Evolutionary conservation across 2,888 invertebrate species (phyloP), one percentile per base, ranked within the genome.

Genomic region (Dasysyrphus albostriatus): DNA sequence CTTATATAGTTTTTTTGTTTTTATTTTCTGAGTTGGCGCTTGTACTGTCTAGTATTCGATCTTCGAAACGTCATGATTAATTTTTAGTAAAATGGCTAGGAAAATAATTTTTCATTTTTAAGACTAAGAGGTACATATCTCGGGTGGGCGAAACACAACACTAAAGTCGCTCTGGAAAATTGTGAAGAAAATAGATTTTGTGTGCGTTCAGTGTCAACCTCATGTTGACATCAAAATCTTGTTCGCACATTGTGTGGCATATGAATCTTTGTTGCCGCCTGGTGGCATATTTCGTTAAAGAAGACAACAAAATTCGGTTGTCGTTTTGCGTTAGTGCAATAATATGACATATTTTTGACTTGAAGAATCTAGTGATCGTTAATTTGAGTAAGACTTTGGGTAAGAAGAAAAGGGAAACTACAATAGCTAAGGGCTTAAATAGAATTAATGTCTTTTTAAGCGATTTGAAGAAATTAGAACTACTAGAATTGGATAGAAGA

Each of bases 341-440:
- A 89, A 90, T 84, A 89, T 91, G 92, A 91, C 91, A 91, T 90
- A 90, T 89, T 90, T 92, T 90, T 92, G 92, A 91, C 92, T 91
- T 90, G 91, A 90, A 90, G 92, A 92, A 91, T 92, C 91, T 90
- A 88, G 90, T 88, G 91, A 91, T 91, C 65, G 70, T 79, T 87
- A 34, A 78, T 70, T 82, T 74, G 2, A 37, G 5, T 49, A 24
- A 24, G 24, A 24, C 24, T 24, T 51, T 51, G 9, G 37, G 7
- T 49, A 6, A 59, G 37, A 39, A 47, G 16, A 7, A 47, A 54
- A 14, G 29, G 2, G 24, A 24, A 24, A 24, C 6, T 34, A 24
- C 24, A 14, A 65, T 10, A 16, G 19, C 0, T 24, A 24, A 37
- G 6, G 19, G 6, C 7, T 19, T 19, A 34, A 59, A 37, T 19